Conservation (phyloP, 2,888 invertebrate species). For the Phortica okadai region DNA sequence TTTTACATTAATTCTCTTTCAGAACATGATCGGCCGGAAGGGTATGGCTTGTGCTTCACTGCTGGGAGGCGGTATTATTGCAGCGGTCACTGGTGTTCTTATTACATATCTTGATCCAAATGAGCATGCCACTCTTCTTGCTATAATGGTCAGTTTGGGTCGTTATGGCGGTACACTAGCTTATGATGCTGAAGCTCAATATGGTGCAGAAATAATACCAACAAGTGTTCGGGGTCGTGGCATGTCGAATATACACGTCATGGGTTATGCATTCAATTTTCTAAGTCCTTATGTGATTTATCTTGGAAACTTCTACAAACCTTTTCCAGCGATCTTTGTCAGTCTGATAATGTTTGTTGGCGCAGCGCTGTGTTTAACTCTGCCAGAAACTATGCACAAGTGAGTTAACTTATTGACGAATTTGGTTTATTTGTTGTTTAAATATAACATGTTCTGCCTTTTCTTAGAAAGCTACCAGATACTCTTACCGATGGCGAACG, state of each 20-base stretch:
- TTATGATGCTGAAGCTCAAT: slow-evolving; percentile 81
- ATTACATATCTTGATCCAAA: slow-evolving; percentile 70
- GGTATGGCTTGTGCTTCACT: slow-evolving; percentile 79
- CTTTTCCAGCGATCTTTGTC: slow-evolving; percentile 79
- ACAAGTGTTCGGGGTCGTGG: slow-evolving; percentile 81
- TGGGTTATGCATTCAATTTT: slow-evolving; percentile 80
- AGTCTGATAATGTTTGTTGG: slow-evolving; percentile 78
- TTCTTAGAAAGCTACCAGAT: slow-evolving; percentile 77
- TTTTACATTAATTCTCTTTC: slow-evolving; percentile 71
- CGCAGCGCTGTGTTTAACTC: slow-evolving; percentile 77
- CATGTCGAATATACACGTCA: slow-evolving; percentile 80
- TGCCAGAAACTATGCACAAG: slow-evolving; percentile 79
- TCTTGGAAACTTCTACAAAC: slow-evolving; percentile 75
- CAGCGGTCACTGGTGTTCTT: slow-evolving; percentile 76
- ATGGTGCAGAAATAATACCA: slow-evolving; percentile 81
- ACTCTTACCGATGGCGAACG: slow-evolving; percentile 79
- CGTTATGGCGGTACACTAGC: slow-evolving; percentile 79
- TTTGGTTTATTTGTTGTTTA: not conserved
- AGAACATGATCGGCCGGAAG: slow-evolving; percentile 77
- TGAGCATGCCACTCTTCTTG: slow-evolving; percentile 73
- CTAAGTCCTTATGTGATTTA: slow-evolving; percentile 79
- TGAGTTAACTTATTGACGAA: too few species aligned
- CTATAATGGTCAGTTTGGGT: slow-evolving; percentile 77
- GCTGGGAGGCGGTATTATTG: slow-evolving; percentile 77
- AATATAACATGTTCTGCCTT: not conserved